These are phyloP conservation scores for Connochaetes taurinus DNA, from an alignment of 2,113 vertebrate genomes.

Conservation along the genomic window DNA sequence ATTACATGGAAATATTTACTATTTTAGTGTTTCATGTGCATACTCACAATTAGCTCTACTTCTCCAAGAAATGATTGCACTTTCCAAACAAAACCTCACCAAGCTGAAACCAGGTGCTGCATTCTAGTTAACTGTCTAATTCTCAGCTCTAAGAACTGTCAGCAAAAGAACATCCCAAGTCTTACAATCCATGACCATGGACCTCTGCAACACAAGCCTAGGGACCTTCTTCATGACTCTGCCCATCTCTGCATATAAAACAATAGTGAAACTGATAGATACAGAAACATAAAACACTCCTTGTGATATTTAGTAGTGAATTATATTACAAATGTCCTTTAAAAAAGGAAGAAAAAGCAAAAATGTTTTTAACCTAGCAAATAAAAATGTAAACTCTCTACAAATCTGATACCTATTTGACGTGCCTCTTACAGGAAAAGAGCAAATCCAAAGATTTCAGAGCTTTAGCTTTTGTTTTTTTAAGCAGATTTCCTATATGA, in stretches of 20 bases:
- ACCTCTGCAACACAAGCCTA: not conserved
- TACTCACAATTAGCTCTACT: not conserved
- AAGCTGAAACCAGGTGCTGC: not conserved
- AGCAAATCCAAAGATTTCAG: not conserved
- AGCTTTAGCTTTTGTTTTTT: not conserved
- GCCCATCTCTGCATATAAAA: not conserved
- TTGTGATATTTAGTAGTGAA: not conserved
- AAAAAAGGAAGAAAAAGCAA: not conserved
- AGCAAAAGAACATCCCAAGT: not conserved
- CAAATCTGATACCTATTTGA: not conserved
- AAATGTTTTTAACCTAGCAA: not conserved
- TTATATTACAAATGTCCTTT: not conserved
- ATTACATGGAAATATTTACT: conserved; percentile 70
- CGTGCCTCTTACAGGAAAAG: not conserved
- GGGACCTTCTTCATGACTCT: not conserved
- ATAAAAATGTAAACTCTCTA: conserved; percentile 17
- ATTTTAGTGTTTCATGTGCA: conserved; percentile 37
- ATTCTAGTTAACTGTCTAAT: not conserved
- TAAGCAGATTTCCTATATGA: not conserved
- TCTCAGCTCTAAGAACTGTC: not conserved
- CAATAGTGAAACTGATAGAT: not conserved
- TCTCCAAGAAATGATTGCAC: conserved; percentile 9
- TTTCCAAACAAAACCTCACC: conserved; percentile 46
- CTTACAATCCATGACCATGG: not conserved
- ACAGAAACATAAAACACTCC: not conserved